Evolutionary conservation across 2,797 vertebrate species (phyloP).

Genomic region (Babyrousa celebensis): DNA sequence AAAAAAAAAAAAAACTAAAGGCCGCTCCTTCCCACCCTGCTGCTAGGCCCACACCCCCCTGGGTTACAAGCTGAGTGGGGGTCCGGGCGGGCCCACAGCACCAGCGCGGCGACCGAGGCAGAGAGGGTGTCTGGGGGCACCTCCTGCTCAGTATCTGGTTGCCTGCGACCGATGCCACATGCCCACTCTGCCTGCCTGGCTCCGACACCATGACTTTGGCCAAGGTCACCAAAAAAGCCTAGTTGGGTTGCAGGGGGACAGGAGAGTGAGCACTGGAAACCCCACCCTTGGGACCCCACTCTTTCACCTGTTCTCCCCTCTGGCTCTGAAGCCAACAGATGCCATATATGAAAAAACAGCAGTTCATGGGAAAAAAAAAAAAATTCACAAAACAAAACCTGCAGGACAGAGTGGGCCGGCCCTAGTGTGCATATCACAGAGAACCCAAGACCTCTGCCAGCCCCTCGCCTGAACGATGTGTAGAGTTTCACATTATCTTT

Average conservation of each 20-base stretch:
- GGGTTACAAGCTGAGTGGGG: not conserved
- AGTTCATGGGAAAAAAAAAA: constrained; percentile 58
- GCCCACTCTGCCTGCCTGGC: not conserved
- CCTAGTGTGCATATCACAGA: not conserved
- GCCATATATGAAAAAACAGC: constrained; percentile 70
- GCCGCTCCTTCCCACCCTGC: not conserved
- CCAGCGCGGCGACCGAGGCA: not conserved
- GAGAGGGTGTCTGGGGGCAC: not conserved
- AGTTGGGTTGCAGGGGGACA: no score
- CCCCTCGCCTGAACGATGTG: not conserved
- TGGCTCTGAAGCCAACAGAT: constrained; percentile 47
- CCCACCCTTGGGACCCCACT: not conserved
- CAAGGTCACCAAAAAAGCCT: not conserved
- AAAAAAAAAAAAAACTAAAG: constrained; percentile 57
- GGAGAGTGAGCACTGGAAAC: not conserved
- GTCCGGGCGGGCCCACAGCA: not conserved
- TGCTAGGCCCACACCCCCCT: not conserved
- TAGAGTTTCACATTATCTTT: constrained; percentile 76
- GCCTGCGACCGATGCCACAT: not conserved
- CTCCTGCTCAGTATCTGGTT: not conserved
- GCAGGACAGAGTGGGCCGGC: not conserved
- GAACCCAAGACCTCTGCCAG: not conserved
- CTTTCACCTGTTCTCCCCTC: not conserved
- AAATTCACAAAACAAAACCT: not conserved
- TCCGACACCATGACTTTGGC: not conserved